Percentiles rank a stretch among this genome's conserved stretches.
Evolutionary conservation across 2,888 invertebrate genomes (phyloP).

Genomic region (Ctena decussata): DNA sequence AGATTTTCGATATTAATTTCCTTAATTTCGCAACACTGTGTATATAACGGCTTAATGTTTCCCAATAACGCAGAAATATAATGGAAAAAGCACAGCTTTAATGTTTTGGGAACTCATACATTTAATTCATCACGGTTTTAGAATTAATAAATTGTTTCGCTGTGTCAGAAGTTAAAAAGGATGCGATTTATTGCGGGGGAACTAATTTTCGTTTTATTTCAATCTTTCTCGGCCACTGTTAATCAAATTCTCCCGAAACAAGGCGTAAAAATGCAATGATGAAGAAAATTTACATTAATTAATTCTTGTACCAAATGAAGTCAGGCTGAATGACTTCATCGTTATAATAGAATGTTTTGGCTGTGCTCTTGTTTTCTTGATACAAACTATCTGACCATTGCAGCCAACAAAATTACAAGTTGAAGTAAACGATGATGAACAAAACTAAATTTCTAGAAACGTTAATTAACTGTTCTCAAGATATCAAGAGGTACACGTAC

Average conservation of each 20-base stretch:
- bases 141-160: conserved; percentile 22
- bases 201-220: conserved; percentile 9
- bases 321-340: not conserved
- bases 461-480: too few relatives aligned
- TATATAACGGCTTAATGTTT: conserved; percentile 38
- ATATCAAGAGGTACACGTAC: too few relatives aligned
- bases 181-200: conserved; percentile 19
- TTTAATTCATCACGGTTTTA: conserved; percentile 17
- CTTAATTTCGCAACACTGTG: conserved; percentile 55
- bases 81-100: conserved; percentile 1
- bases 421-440: too few relatives aligned
- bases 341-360: too few relatives aligned
- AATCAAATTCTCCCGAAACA: conserved; percentile 10
- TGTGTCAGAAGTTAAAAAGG: conserved; percentile 23
- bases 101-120: conserved; percentile 21
- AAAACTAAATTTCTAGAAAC: too few relatives aligned
- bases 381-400: too few relatives aligned
- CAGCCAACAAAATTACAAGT: too few relatives aligned
- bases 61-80: conserved; percentile 8
- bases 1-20: conserved; percentile 61
- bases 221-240: conserved; percentile 10
- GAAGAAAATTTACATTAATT: conserved; percentile 13
- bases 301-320: not conserved
- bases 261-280: conserved; percentile 12
- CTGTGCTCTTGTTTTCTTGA: too few relatives aligned